phyloP scores from a whole-genome alignment of 1,140 invertebrate genomes.

The Andricus grossulariae region DNA sequence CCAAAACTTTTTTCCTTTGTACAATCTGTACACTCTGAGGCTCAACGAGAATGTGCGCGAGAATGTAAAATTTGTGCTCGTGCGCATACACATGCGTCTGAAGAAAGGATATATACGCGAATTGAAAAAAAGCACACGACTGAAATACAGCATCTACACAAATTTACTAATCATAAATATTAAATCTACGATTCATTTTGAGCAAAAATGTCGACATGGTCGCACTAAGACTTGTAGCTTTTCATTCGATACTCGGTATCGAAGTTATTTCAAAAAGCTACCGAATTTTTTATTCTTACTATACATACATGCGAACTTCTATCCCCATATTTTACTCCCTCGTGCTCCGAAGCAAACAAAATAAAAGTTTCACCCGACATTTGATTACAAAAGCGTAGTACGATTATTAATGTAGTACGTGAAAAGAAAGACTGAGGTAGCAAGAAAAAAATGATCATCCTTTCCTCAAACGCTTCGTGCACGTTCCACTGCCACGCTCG shows the following conservation, averaged over 20 bases:
- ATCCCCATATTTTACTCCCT: no score
- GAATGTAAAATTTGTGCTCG: slow-evolving; percentile 52
- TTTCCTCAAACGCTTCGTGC: slow-evolving; percentile 41
- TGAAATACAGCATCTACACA: no score
- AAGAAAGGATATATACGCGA: slow-evolving; percentile 48
- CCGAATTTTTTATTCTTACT: no score
- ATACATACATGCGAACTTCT: no score
- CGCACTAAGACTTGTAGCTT: background rate
- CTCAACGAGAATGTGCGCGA: slow-evolving; percentile 58
- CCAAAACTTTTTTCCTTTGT: slow-evolving; percentile 67
- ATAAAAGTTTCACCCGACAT: no score
- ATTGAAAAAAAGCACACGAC: slow-evolving; percentile 36
- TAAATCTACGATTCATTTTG: slow-evolving; percentile 36
- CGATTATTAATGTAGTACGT: no score
- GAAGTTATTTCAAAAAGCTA: no score
- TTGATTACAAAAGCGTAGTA: no score
- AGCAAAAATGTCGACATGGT: background rate
- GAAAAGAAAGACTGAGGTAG: slow-evolving; percentile 14
- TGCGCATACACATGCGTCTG: slow-evolving; percentile 43
- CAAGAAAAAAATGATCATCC: slow-evolving; percentile 23
- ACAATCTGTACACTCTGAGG: slow-evolving; percentile 63
- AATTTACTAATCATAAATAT: slow-evolving; percentile 24
- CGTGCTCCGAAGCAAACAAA: no score
- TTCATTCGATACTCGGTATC: background rate
- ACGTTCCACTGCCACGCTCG: slow-evolving; percentile 37